Evolutionary conservation across 1,140 invertebrate species (phyloP).

Genomic region (Homalodisca vitripennis): DNA sequence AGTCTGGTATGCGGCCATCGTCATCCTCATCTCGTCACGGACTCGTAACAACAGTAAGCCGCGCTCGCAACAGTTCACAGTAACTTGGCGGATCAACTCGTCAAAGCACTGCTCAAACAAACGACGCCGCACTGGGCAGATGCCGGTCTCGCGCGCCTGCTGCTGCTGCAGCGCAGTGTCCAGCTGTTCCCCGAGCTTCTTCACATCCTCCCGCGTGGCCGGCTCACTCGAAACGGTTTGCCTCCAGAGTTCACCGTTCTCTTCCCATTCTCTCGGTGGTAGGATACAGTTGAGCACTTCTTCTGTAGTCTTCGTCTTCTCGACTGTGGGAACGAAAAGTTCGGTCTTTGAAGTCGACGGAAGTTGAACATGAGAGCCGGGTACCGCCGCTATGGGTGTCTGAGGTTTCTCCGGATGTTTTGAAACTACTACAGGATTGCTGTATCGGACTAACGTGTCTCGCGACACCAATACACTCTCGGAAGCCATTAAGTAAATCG

Average conservation of each 20-base stretch:
- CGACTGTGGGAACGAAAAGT: slow-evolving; percentile 45
- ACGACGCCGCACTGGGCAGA: slow-evolving; percentile 91
- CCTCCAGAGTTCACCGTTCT: slow-evolving; percentile 82
- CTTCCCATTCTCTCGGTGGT: slow-evolving; percentile 93
- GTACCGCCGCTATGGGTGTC: background rate
- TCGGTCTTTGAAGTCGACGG: background rate
- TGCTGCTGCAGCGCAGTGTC: slow-evolving; percentile 88
- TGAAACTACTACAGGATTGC: slow-evolving; percentile 14
- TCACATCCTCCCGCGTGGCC: slow-evolving; percentile 90
- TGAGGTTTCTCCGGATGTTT: slow-evolving; percentile 10
- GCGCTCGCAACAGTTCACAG: slow-evolving; percentile 95
- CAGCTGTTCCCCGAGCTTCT: slow-evolving; percentile 93
- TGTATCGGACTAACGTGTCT: slow-evolving; percentile 17
- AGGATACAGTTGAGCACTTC: slow-evolving; percentile 96
- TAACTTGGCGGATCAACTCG: slow-evolving; percentile 92
- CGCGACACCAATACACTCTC: slow-evolving; percentile 22
- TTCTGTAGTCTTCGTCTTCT: slow-evolving; percentile 73
- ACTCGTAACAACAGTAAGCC: slow-evolving; percentile 91
- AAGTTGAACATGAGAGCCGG: background rate
- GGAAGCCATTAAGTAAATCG: slow-evolving; percentile 25
- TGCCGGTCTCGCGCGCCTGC: slow-evolving; percentile 93
- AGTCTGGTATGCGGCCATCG: slow-evolving; percentile 90
- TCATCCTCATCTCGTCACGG: slow-evolving; percentile 94
- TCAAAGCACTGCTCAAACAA: slow-evolving; percentile 97
- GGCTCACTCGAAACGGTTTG: slow-evolving; percentile 93